Base-by-base conservation (phyloP, 1,140 invertebrate genomes). In the Arion vulgaris region DNA sequence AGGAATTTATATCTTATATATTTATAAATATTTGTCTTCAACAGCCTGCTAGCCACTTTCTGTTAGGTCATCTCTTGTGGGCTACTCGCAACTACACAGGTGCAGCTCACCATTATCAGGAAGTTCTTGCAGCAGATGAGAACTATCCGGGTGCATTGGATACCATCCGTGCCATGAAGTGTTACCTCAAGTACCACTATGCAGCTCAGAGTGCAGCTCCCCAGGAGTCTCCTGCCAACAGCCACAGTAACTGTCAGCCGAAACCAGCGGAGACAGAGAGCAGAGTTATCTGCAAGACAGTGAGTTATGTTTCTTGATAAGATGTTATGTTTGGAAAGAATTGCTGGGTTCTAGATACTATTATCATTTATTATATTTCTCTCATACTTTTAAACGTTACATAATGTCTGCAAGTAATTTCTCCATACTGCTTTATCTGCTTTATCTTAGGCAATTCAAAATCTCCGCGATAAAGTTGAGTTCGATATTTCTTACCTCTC, bases 11-110 rank as follows among this genome's bases (percentile, higher is more conserved):
- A n/a, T n/a, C n/a, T n/a, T n/a, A n/a, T n/a, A n/a, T n/a, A n/a
- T n/a, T n/a, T n/a, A n/a, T 45, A 45, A 15, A 39, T 49, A 28
- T 75, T 26, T 51, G 28, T 28, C 7, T n/a, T 51, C 49, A 11
- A 66, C 92, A 95, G 95, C 95, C 95, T 36, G 92, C 94, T 66
- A 95, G 95, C 77, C 95, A 96, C 90, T 95, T 95, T 88, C 90
- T 96, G 2, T 91, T 95, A 75, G 95, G 94, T 0, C 93, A 95
- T 84, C 87, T 96, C 72, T 94, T 95, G 79, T 94, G 95, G 90
- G 89, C 94, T 15, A 94, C 94, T 86, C 94, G 94, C 76, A 95
- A 96, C 88, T 92, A 94, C 57, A 93, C 94, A 36, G 94, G 95
- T 26, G 95, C 95, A 1, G 93, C 95, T 86, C 93, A 94, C 88